Evolutionary conservation across 2,888 invertebrate genomes (phyloP).

Genomic region (Cataglyphis albicans): DNA sequence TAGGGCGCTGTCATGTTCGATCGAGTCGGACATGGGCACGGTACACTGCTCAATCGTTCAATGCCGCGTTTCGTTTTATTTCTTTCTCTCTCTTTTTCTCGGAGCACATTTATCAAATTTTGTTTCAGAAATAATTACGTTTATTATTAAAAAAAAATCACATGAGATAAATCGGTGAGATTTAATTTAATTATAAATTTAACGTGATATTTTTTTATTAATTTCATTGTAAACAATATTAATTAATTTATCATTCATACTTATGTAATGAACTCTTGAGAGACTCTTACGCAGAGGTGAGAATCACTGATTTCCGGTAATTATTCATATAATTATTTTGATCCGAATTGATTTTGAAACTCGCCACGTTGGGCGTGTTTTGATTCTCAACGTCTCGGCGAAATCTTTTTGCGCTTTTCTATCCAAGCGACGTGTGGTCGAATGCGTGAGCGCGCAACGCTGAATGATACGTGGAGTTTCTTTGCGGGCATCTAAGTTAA

Average conservation of each 20-base stretch:
- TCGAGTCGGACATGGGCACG: constrained; percentile 44
- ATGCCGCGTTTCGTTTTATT: constrained; percentile 12
- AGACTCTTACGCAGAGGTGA: neutral
- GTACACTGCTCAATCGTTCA: constrained; percentile 32
- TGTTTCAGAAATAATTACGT: neutral
- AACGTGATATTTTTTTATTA: too few species aligned
- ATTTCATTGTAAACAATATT: neutral
- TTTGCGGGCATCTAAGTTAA: constrained; percentile 66
- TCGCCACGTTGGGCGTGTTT: constrained; percentile 26
- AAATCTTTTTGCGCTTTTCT: constrained; percentile 51
- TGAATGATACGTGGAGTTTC: constrained; percentile 63
- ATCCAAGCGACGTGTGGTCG: constrained; percentile 39
- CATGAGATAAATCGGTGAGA: neutral
- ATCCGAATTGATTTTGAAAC: neutral
- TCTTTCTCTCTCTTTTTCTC: neutral
- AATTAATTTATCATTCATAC: neutral
- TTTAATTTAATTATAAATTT: neutral
- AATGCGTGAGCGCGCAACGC: constrained; percentile 41
- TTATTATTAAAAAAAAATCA: neutral
- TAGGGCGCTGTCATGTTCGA: constrained; percentile 59
- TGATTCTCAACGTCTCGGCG: constrained; percentile 25
- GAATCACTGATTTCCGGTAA: neutral
- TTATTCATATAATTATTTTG: constrained; percentile 28
- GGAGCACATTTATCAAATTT: neutral
- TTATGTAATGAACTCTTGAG: neutral